Percentiles rank a stretch among this genome's conserved stretches.
Evolutionary conservation across 2,797 vertebrate species (phyloP).

Genomic region (Acipenser oxyrinchus): DNA sequence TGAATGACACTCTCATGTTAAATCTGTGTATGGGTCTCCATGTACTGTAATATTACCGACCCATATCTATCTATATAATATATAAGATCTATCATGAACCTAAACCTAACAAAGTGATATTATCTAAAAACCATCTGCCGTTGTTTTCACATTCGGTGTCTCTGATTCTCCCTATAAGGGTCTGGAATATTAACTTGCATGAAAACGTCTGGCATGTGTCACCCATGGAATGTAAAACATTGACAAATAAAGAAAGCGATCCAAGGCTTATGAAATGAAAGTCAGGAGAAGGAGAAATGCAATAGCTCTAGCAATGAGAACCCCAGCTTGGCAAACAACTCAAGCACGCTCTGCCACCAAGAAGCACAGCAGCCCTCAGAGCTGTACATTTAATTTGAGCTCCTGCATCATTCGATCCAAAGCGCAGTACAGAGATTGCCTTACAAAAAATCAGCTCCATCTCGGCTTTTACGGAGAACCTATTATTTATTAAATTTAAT

Average conservation of each 20-base stretch:
- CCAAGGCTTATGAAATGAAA: conserved; percentile 5
- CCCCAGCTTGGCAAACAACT: conserved; percentile 9
- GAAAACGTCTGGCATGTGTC: background rate
- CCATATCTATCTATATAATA: too few species aligned
- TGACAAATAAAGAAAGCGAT: background rate
- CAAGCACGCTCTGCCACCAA: conserved; percentile 1
- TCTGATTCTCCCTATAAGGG: too few species aligned
- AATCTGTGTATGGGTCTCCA: too few species aligned
- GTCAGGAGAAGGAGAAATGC: conserved; percentile 12
- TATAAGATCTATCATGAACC: too few species aligned
- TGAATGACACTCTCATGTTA: too few species aligned
- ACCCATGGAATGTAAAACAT: background rate
- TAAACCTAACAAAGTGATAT: too few species aligned
- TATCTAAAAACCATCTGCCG: too few species aligned
- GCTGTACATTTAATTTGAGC: conserved; percentile 6
- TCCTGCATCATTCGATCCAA: conserved; percentile 14
- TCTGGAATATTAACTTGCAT: background rate
- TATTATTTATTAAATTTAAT: too few species aligned
- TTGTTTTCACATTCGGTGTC: too few species aligned
- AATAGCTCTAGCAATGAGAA: background rate
- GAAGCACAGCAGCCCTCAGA: background rate
- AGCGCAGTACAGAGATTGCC: conserved; percentile 6
- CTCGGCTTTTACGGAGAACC: too few species aligned
- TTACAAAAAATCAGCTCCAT: too few species aligned
- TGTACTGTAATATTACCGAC: too few species aligned